Evolutionary conservation across 2,113 vertebrate species (phyloP).

Genomic region (Cebus imitator): DNA sequence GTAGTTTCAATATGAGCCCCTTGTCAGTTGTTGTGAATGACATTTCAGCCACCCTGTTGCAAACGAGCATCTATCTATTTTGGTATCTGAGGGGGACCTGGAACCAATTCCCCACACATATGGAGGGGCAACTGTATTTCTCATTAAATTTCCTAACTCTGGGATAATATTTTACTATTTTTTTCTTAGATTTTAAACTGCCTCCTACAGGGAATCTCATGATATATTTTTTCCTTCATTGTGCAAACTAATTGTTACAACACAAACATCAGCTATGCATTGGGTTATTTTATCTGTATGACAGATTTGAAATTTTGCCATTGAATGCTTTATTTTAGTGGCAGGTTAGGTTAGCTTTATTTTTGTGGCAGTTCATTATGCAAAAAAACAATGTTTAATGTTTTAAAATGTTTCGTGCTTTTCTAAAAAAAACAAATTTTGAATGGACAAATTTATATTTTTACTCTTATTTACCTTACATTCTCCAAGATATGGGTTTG

Average conservation of each 20-base stretch:
- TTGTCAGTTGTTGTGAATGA: background rate
- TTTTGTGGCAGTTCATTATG: background rate
- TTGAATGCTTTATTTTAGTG: background rate
- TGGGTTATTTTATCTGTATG: background rate
- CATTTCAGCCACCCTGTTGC: background rate
- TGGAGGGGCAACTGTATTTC: background rate
- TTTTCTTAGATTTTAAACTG: background rate
- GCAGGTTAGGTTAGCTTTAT: background rate
- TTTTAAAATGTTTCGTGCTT: background rate
- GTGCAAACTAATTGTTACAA: background rate
- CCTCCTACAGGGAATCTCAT: background rate
- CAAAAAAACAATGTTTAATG: background rate
- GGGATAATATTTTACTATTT: background rate
- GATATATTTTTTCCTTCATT: background rate
- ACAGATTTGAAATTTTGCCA: background rate
- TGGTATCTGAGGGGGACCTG: background rate
- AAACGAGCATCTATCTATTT: background rate
- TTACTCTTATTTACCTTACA: background rate
- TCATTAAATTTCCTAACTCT: background rate
- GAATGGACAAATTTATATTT: background rate
- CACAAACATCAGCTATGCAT: background rate
- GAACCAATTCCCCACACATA: background rate
- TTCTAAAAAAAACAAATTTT: background rate
- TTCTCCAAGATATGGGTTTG: background rate
- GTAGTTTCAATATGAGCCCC: background rate